Conservation (phyloP, 1,140 invertebrate genomes). For the Colletes latitarsis region DNA sequence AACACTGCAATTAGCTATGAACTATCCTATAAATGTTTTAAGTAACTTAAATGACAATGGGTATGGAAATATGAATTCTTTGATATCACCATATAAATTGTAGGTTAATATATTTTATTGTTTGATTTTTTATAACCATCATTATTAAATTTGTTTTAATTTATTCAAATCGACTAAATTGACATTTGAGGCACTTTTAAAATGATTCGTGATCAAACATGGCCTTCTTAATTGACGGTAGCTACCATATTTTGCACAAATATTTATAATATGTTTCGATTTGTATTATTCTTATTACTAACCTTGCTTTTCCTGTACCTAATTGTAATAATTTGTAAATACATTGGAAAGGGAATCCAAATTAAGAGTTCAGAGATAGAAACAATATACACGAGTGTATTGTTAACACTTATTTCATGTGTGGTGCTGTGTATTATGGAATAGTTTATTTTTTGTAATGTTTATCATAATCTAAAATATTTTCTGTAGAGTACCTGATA, state of each 20-base stretch:
- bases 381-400: background rate
- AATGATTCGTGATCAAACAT: background rate
- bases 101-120: background rate
- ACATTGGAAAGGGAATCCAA: background rate
- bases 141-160: background rate
- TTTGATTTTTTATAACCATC: background rate
- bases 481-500: constrained; percentile 33
- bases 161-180: background rate
- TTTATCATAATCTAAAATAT: constrained; percentile 1
- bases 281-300: background rate
- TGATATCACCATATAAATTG: background rate
- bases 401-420: background rate
- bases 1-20: constrained; percentile 28
- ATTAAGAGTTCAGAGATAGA: background rate
- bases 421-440: constrained; percentile 3
- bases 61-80: background rate
- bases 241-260: constrained; percentile 26
- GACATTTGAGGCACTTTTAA: background rate
- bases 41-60: background rate
- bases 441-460: constrained; percentile 7
- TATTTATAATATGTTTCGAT: background rate
- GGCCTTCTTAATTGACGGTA: background rate
- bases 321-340: background rate
- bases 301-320: background rate
- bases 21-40: constrained; percentile 3